Evolutionary conservation across 2,113 vertebrate species (phyloP).

Genomic region (Antigone vipio): DNA sequence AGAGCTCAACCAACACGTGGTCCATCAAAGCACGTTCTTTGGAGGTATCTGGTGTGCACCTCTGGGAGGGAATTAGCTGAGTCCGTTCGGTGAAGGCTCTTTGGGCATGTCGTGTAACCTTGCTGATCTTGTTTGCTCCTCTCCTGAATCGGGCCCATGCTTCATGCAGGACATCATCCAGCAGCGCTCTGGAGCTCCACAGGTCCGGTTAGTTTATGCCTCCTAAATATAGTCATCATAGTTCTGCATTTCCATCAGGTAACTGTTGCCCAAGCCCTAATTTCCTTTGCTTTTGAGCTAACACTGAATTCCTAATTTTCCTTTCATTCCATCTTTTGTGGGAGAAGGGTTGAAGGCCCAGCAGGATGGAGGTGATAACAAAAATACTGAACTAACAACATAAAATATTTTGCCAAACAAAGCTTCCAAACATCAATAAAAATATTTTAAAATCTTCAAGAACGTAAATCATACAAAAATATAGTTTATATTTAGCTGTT

Average conservation of each 20-base stretch:
- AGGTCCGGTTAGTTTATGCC: not conserved
- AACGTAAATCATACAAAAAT: conserved; percentile 1
- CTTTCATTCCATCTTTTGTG: not conserved
- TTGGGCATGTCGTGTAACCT: not conserved
- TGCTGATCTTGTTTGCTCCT: not conserved
- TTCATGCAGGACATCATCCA: not conserved
- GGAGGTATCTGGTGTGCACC: not conserved
- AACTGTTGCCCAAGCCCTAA: not conserved
- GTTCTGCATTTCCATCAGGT: not conserved
- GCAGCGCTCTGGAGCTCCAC: not conserved
- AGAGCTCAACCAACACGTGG: not conserved
- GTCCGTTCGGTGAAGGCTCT: rapidly evolving
- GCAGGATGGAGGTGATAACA: not conserved
- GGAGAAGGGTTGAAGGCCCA: not conserved
- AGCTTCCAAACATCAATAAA: not conserved
- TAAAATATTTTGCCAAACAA: not conserved
- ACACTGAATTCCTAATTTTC: not conserved
- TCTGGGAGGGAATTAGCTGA: not conserved
- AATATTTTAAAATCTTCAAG: not conserved
- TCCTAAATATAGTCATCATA: not conserved
- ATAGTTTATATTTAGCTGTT: not conserved
- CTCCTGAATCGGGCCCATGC: not conserved
- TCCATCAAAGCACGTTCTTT: not conserved
- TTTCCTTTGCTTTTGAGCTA: not conserved
- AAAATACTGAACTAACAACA: not conserved